Conservation (phyloP, 2,888 invertebrate genomes). For the Germaria angustata region DNA sequence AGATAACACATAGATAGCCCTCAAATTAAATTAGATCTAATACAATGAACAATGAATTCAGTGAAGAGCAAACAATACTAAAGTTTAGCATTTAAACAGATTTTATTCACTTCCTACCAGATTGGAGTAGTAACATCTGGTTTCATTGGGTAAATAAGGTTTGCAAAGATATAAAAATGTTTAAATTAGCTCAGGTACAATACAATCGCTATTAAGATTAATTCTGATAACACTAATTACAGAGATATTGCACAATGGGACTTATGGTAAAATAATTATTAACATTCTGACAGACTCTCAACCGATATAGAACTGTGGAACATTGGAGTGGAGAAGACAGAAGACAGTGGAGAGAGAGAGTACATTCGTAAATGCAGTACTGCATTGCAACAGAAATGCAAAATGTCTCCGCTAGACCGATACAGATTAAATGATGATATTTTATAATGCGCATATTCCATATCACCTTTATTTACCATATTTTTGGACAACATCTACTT, state of each 20-base stretch:
- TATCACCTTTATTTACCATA: no score
- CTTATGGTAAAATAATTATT: background rate
- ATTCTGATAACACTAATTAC: background rate
- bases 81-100: constrained; percentile 34
- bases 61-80: constrained; percentile 21
- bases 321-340: no score
- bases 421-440: no score
- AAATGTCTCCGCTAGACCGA: no score
- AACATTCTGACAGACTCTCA: no score
- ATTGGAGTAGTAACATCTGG: constrained; percentile 64
- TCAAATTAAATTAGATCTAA: background rate
- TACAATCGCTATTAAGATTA: background rate
- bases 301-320: no score
- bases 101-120: constrained; percentile 50
- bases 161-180: background rate
- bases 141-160: constrained; percentile 43
- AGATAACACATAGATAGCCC: no score
- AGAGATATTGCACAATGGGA: constrained; percentile 5
- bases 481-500: no score
- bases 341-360: no score
- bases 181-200: background rate
- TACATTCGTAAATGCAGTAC: no score
- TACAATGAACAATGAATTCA: constrained; percentile 18
- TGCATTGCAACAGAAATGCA: no score
- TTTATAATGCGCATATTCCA: no score